Conservation (phyloP, 92 coral and sea anemone species). For the Epizoanthus fatuus region DNA sequence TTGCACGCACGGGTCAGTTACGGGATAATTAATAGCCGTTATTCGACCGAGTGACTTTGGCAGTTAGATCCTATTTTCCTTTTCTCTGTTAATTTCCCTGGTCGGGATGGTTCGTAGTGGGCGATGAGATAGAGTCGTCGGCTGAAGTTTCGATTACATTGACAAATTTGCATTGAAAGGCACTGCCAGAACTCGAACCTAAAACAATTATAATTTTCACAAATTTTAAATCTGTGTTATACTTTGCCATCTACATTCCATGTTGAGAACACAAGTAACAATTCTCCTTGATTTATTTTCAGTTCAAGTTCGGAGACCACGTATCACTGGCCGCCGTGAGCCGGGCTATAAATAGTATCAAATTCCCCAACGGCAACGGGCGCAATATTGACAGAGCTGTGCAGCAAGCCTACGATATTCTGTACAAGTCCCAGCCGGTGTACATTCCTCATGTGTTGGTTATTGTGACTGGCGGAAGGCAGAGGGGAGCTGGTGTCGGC, state of each 20-base stretch:
- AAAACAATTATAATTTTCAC: too few species aligned
- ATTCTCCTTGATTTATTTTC: not conserved
- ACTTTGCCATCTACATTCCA: not conserved
- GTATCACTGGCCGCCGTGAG: constrained; percentile 47
- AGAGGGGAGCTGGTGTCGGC: constrained; percentile 64
- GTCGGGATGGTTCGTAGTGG: too few species aligned
- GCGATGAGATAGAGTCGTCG: too few species aligned
- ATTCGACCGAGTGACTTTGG: too few species aligned
- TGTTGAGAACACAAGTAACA: too few species aligned
- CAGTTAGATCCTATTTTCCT: too few species aligned
- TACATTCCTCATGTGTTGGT: constrained; percentile 87
- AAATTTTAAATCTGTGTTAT: not conserved
- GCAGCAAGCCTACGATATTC: constrained; percentile 59
- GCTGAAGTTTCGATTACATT: too few species aligned
- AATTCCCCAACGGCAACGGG: constrained; percentile 75
- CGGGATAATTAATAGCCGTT: too few species aligned
- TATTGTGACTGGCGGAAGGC: constrained; percentile 78
- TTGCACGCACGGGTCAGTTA: too few species aligned
- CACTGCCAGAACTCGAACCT: too few species aligned
- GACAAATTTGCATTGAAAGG: too few species aligned
- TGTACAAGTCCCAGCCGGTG: constrained; percentile 77
- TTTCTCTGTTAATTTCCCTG: too few species aligned
- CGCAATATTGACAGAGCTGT: constrained; percentile 81
- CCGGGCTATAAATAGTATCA: constrained; percentile 67
- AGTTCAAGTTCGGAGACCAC: constrained; percentile 36